Evolutionary conservation across 2,888 invertebrate species (phyloP).

Genomic region (Drosophila merina): DNA sequence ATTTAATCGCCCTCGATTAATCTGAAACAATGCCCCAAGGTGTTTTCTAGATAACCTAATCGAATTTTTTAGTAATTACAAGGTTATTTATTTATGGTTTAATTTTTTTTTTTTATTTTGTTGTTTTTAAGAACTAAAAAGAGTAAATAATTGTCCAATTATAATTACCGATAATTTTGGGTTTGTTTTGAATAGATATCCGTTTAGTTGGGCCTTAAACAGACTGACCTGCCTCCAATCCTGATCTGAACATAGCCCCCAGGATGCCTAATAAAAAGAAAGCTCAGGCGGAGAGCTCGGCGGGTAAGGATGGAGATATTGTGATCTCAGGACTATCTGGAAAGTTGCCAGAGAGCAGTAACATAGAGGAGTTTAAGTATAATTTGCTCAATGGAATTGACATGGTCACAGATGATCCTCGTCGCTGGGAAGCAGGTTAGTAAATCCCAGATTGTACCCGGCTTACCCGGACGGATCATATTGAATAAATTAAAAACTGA

Average conservation of each 20-base stretch:
- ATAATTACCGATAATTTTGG: neutral
- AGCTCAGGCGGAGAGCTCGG: slow-evolving; percentile 11
- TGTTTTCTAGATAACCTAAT: no score
- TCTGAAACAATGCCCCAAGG: no score
- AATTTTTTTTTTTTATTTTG: no score
- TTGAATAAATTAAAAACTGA: slow-evolving; percentile 14
- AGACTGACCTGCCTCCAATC: slow-evolving; percentile 24
- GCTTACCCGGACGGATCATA: slow-evolving; percentile 8
- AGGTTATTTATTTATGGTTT: no score
- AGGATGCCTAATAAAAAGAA: slow-evolving; percentile 63
- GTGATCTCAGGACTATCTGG: slow-evolving; percentile 94
- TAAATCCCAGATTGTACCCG: slow-evolving; percentile 1
- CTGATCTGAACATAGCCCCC: slow-evolving; percentile 35
- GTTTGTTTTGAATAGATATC: neutral
- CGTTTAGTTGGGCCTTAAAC: slow-evolving; percentile 10
- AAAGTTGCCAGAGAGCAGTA: slow-evolving; percentile 95
- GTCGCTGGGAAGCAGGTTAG: slow-evolving; percentile 92
- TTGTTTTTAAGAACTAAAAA: no score
- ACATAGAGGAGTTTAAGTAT: slow-evolving; percentile 95
- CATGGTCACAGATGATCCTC: slow-evolving; percentile 95
- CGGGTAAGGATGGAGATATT: slow-evolving; percentile 85
- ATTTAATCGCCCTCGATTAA: no score
- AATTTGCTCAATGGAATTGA: slow-evolving; percentile 96
- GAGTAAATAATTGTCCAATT: no score
- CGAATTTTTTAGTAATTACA: no score